Base-by-base conservation (phyloP, 1,140 invertebrate genomes). In the Chrysomallon squamiferum region DNA sequence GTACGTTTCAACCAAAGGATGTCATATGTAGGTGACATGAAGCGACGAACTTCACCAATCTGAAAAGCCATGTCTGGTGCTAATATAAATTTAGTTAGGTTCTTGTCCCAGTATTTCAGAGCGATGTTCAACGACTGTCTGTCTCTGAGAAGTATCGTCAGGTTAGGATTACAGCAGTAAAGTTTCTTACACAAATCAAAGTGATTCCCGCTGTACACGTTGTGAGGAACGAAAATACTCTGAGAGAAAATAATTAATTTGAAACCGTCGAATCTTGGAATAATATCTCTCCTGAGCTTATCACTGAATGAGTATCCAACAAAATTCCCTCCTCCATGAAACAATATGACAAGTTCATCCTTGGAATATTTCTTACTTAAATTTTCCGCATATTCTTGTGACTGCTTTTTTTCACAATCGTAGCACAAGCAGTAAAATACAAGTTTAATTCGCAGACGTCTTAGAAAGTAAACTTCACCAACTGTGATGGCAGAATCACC, bases 11-110 rank as follows among this genome's bases (percentile, higher is more conserved):
- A 41, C 69, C 69, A 72, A 7, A 68, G 32, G 18, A 72, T 50
- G 45, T 72, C 70, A 54, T 62, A 66, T 7, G 35, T 32, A 6
- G 70, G 66, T 3, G 62, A 35, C 32, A 62, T 54, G 15, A 33
- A 52, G 11, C 70, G 62, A 7, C 50, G 52, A 3, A 72, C 45
- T 5, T 15, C 18, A 2, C 70, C 70, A 13, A 66, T 45, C 35
- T 59, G 32, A 58, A 72, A 72, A 27, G 70, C 70, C 70, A 72
- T 68, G 35, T 72, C 70, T 3, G 70, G 70, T n/a, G 63, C 63
- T 29, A 72, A 41, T 7, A 72, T 45, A 7, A 65, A 35, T n/a
- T n/a, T n/a, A 2, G 59, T 62, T 15, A 49, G 60, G 5, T 50
- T 54, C 11, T 50, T 50, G 47, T 45, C 52, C 50, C 65, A 68